Evolutionary conservation across 2,888 invertebrate species (phyloP).

Genomic region (Plebejus anna): DNA sequence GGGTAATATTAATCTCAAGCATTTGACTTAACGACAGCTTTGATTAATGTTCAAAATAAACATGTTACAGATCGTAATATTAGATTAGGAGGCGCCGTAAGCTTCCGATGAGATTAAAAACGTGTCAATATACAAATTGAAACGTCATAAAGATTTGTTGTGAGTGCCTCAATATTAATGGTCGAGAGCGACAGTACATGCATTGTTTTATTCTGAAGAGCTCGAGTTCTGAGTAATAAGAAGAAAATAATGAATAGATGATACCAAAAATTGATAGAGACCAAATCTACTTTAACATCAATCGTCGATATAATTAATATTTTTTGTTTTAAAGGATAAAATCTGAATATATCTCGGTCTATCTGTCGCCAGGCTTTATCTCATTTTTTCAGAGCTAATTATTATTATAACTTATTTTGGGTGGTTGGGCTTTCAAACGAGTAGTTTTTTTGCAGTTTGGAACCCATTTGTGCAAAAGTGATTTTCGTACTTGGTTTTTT

Average conservation of each 20-base stretch:
- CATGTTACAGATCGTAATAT: conserved; percentile 33
- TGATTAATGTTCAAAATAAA: conserved; percentile 63
- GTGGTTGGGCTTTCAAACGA: not conserved
- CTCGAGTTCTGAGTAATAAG: no score
- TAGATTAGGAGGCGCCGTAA: conserved; percentile 34
- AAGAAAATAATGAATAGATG: no score
- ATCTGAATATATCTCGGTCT: no score
- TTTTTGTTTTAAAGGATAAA: no score
- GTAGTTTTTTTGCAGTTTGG: not conserved
- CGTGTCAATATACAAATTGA: conserved; percentile 76
- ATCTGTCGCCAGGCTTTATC: no score
- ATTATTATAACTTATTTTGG: no score
- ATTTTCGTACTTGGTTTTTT: not conserved
- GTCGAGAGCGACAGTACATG: conserved; percentile 46
- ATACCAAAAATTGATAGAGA: no score
- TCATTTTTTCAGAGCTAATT: not conserved
- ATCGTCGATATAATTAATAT: no score
- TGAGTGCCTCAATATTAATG: conserved; percentile 47
- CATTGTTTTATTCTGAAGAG: not conserved
- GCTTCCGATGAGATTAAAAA: conserved; percentile 76
- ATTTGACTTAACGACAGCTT: conserved; percentile 48
- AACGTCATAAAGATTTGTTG: conserved; percentile 76
- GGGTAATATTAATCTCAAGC: not conserved
- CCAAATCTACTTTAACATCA: no score
- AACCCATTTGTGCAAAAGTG: not conserved